A percentile compares a stretch with the other conserved stretches of the same genome.
Conservation (phyloP, 2,797 vertebrate genomes). For the Allobates femoralis region DNA sequence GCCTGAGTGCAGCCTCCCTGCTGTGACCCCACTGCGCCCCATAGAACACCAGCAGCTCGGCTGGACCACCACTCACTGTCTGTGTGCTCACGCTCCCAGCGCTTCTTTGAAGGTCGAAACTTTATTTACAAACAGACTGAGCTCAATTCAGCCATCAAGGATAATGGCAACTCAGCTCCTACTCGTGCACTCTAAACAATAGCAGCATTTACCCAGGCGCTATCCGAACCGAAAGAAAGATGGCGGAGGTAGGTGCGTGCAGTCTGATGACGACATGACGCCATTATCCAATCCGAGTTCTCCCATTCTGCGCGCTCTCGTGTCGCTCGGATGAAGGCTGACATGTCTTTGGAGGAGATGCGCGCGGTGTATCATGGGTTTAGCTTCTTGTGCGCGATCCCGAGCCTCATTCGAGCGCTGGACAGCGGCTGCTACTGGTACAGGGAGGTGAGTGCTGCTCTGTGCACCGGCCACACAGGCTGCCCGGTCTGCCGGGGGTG, state of each 20-base stretch:
- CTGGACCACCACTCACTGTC: not conserved
- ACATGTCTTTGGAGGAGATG: not conserved
- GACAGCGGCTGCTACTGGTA: not conserved
- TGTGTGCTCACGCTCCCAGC: not conserved
- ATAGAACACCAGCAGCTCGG: no score
- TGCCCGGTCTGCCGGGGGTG: no score
- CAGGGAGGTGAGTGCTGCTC: not conserved
- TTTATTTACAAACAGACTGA: not conserved
- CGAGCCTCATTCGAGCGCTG: not conserved
- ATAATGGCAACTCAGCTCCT: not conserved
- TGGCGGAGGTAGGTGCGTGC: not conserved
- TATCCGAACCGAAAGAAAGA: not conserved
- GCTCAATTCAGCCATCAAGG: not conserved
- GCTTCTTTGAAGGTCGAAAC: not conserved
- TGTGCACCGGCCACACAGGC: no score
- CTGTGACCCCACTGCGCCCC: no score
- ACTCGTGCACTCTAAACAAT: no score
- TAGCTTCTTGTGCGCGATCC: not conserved
- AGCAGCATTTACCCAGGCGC: no score
- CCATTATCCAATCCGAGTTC: not conserved
- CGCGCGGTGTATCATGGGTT: not conserved
- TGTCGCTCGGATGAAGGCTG: not conserved
- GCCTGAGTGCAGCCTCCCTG: no score
- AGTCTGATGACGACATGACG: not conserved
- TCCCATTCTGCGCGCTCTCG: not conserved